Evolutionary conservation across 2,888 invertebrate genomes (phyloP).

Genomic region (Dicranocentrus wangi): DNA sequence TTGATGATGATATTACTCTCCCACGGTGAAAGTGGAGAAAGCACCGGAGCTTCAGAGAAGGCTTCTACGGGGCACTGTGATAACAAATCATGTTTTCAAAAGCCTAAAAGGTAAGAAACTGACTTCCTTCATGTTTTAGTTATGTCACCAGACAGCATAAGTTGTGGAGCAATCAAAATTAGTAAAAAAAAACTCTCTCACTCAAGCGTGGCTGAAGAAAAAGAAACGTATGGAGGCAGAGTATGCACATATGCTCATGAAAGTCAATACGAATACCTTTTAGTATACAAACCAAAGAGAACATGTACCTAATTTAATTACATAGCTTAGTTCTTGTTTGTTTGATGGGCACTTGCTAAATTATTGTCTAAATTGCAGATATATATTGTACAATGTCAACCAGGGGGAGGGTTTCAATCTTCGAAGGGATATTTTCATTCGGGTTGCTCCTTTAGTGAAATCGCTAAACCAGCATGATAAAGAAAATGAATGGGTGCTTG

Average conservation of each 20-base stretch:
- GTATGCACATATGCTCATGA: too few relatives aligned
- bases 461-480: slow-evolving; percentile 78
- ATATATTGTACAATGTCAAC: slow-evolving; percentile 94
- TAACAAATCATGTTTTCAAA: slow-evolving; percentile 17
- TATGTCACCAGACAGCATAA: neutral
- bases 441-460: slow-evolving; percentile 88
- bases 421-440: slow-evolving; percentile 94
- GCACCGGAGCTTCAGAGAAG: neutral
- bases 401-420: slow-evolving; percentile 97
- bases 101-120: slow-evolving; percentile 37
- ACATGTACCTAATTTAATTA: too few relatives aligned
- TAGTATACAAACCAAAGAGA: too few relatives aligned
- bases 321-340: too few relatives aligned
- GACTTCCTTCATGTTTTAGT: neutral
- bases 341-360: too few relatives aligned
- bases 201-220: too few relatives aligned
- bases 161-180: too few relatives aligned
- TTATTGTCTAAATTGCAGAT: too few relatives aligned
- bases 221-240: too few relatives aligned
- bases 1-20: slow-evolving; percentile 12
- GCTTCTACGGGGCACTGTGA: slow-evolving; percentile 28
- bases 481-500: slow-evolving; percentile 75
- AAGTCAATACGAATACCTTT: too few relatives aligned
- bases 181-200: too few relatives aligned
- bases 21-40: slow-evolving; percentile 37